Percentiles rank a stretch among this genome's conserved stretches.
Evolutionary conservation across 2,797 vertebrate species (phyloP).

Genomic region (Ara ararauna): DNA sequence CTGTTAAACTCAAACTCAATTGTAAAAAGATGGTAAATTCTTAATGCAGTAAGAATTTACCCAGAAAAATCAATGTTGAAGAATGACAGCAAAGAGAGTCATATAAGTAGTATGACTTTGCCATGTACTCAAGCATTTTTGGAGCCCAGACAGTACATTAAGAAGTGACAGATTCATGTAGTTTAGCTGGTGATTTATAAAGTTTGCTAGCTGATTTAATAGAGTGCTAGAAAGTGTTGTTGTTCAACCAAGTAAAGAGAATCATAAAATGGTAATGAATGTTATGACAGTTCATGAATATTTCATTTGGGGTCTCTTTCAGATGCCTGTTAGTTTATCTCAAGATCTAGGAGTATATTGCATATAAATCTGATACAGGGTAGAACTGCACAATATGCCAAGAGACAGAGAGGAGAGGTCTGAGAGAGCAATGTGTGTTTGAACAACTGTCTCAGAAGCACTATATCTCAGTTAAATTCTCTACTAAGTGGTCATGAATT

Average conservation of each 20-base stretch:
- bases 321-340: slow-evolving; percentile 70
- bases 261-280: slow-evolving; percentile 80
- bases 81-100: neutral
- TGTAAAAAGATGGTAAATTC: neutral
- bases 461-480: neutral
- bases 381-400: neutral
- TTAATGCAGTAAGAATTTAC: neutral
- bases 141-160: slow-evolving; percentile 57
- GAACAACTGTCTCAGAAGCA: neutral
- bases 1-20: slow-evolving; percentile 23
- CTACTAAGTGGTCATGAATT: neutral
- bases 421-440: neutral
- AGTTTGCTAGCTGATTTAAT: slow-evolving; percentile 77
- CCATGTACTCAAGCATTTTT: slow-evolving; percentile 48
- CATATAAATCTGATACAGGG: slow-evolving; percentile 56
- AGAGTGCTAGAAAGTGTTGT: slow-evolving; percentile 72
- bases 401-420: neutral
- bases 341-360: slow-evolving; percentile 58
- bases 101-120: slow-evolving; percentile 23
- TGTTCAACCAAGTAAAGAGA: slow-evolving; percentile 79
- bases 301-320: slow-evolving; percentile 74
- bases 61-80: slow-evolving; percentile 45
- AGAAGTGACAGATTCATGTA: slow-evolving; percentile 59
- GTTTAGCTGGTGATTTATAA: slow-evolving; percentile 74
- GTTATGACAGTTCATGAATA: slow-evolving; percentile 80